Base-by-base conservation (phyloP, 2,888 invertebrate genomes). In the Lamellibrachia columna region DNA sequence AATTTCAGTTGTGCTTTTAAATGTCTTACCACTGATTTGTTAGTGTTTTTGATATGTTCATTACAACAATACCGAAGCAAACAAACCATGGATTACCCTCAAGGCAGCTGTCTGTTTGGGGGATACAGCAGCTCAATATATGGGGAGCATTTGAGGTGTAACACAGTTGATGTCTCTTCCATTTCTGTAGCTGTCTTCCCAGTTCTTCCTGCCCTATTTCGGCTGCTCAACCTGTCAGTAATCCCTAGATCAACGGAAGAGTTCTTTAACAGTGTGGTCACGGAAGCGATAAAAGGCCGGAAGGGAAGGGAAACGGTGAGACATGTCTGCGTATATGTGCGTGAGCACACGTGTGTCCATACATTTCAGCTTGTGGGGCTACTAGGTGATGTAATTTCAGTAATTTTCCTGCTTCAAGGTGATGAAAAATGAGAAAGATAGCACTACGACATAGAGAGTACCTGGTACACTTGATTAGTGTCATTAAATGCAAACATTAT, bases 191-290 rank as follows among this genome's bases (percentile, higher is more conserved):
- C n/a, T 55, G 7, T 55, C 22, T 75, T 75, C 75, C 75, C 75
- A 6, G 22, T 75, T 75, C 75, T 75, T 75, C 75, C 75, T 6
- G 22, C 75, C 22, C 75, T 75, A 2, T 75, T 75, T 75, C 75
- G 75, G 22, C 75, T 75, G 75, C 75, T 75, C 75, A 15, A 15
- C 6, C 75, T 75, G 22, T 75, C 75, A 15, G 75, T 75, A 11
- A 75, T 75, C 75, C 75, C 75, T 75, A 75, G n/a, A 75, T 75
- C 75, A 15, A 75, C 75, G 22, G 75, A 75, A 75, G 75, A 75
- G 75, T 75, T 75, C 75, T 75, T 75, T n/a, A 75, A 75, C 75
- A 75, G 4, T 15, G 75, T 75, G 15, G 75, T 75, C 22, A 15
- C n/a, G 75, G 75, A 75, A 75, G 75, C 75, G 22, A 75, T 75